Base-by-base conservation (phyloP, 2,888 invertebrate species). In the Lobophora halterata region DNA sequence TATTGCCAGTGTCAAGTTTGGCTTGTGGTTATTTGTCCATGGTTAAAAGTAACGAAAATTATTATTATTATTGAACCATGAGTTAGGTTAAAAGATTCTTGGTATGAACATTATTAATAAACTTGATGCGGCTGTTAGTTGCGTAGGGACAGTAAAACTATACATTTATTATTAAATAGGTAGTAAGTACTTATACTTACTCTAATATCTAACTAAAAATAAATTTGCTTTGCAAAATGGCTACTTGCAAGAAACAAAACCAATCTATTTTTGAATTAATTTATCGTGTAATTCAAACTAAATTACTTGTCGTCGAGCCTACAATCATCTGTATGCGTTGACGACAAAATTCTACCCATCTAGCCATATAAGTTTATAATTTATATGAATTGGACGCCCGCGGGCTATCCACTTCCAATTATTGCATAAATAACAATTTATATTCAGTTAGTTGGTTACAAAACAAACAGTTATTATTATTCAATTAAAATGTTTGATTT, bases 261-360 rank as follows among this genome's bases (percentile, higher is more conserved):
- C 1, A 18, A 9, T 9, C 5, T 3, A 3, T 9, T 8, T 18
- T 11, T 1, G 10, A 28, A n/a, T 13, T 29, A 7, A 13, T 17
- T 32, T 6, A 16, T 17, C 14, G 30, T 14, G 3, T 12, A 9
- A 16, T 16, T 25, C 18, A 33, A 34, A 20, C 18, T 3, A 21
- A 34, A 34, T 29, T 34, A 27, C 34, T 16, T 7, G 34, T 16
- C 34, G 34, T 16, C 26, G 7, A 34, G 26, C 34, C 34, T 5
- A 27, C 27, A 27, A 34, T 34, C 20, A 20, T 27, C 27, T 20
- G 13, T 14, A 21, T 8, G 34, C 20, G 34, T 34, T 34, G 34
- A 34, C 34, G 27, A 34, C 27, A 34, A 34, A 34, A 34, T 34
- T 27, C 14, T 34, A 21, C 14, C 27, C 26, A 27, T 34, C 19